phyloP scores from a whole-genome alignment of 2,888 invertebrate species.

The Polydrusus tereticollis region DNA sequence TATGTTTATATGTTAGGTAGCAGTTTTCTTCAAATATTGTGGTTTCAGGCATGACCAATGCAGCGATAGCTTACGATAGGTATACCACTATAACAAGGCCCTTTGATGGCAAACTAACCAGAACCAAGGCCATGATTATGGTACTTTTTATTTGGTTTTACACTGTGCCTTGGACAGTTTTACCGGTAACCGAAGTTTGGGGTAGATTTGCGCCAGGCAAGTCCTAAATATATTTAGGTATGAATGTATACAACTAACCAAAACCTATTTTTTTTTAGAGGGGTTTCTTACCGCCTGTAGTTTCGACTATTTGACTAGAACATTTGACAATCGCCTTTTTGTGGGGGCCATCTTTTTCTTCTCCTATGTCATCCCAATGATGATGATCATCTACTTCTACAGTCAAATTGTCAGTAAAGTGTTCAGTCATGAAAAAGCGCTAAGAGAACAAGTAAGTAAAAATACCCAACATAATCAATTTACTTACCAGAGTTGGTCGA shows the following conservation, averaged over 20 bases:
- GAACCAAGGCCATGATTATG: constrained; percentile 84
- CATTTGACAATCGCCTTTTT: constrained; percentile 83
- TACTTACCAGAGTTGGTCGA: neutral
- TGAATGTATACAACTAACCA: too few relatives aligned
- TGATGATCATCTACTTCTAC: constrained; percentile 85
- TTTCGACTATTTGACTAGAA: constrained; percentile 85
- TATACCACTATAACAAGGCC: constrained; percentile 84
- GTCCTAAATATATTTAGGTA: neutral
- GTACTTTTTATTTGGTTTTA: constrained; percentile 82
- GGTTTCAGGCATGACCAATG: constrained; percentile 76
- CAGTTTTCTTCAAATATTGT: neutral
- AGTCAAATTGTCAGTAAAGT: constrained; percentile 90
- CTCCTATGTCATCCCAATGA: constrained; percentile 83
- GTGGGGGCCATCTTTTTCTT: constrained; percentile 82
- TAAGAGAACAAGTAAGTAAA: constrained; percentile 74
- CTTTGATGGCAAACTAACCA: constrained; percentile 84
- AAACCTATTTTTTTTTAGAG: constrained; percentile 70
- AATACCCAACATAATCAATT: neutral
- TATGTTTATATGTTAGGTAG: neutral
- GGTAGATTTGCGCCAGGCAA: constrained; percentile 87
- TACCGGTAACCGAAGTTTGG: constrained; percentile 87
- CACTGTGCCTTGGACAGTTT: constrained; percentile 83
- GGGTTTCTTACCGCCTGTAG: constrained; percentile 90
- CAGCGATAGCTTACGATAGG: constrained; percentile 89
- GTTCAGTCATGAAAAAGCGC: constrained; percentile 86